Percentiles rank a stretch among this genome's conserved stretches.
These are phyloP conservation scores for Athene noctua DNA, from an alignment of 2,113 vertebrate species.

Conservation along the genomic window DNA sequence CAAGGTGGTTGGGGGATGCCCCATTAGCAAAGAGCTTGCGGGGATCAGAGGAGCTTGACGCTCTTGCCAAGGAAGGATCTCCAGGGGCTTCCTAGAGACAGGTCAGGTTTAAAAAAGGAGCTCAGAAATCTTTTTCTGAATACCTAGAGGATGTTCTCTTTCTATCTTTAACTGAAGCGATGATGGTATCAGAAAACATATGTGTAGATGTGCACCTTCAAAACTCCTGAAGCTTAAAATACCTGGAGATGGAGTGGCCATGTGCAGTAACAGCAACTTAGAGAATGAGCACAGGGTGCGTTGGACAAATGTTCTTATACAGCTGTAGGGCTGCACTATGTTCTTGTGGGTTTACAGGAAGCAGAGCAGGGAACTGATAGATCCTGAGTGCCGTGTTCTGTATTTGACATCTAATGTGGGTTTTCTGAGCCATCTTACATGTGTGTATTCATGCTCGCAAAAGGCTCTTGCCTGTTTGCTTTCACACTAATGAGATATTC, in stretches of 20 bases:
- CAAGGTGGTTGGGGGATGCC: background rate
- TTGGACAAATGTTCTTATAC: accelerated
- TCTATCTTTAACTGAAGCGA: background rate
- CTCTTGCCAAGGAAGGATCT: background rate
- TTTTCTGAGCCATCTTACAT: background rate
- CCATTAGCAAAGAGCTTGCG: accelerated
- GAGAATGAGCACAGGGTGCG: accelerated
- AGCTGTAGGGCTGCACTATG: background rate
- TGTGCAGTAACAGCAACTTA: too few species aligned
- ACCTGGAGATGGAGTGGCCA: too few species aligned
- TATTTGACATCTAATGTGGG: background rate
- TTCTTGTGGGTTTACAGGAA: background rate
- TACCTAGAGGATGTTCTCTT: background rate
- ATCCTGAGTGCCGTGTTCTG: background rate
- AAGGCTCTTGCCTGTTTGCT: conserved; percentile 10
- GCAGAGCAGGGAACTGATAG: background rate
- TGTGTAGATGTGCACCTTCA: accelerated
- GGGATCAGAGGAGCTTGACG: background rate
- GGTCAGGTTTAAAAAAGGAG: background rate
- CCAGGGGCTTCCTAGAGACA: background rate
- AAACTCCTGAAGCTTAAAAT: background rate
- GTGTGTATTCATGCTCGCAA: accelerated
- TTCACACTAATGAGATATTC: conserved; percentile 18
- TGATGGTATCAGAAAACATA: background rate
- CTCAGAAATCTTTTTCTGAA: background rate